Base-by-base conservation (phyloP, 92 coral and sea anemone genomes). In the Virgularia gustaviana region DNA sequence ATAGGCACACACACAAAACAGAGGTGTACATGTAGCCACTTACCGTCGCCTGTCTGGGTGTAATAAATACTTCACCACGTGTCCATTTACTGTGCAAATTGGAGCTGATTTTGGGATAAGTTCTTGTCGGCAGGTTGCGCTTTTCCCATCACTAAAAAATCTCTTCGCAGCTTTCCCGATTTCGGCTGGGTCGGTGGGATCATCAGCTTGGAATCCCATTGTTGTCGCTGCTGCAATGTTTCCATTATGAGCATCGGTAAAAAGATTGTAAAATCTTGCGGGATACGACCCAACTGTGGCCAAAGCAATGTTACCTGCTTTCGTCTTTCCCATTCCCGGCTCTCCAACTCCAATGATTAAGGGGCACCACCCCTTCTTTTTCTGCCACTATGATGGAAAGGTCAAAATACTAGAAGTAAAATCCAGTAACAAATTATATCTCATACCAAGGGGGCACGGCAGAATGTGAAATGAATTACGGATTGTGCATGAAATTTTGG, bases 121-220 rank as follows among this genome's bases (percentile, higher is more conserved):
- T 11, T 63, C 72, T 2, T 55, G 19, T 12, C 51, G 77, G 73
- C 83, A 65, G 36, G 32, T 64, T 2, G 60, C 78, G 56, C 81
- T 73, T 13, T 60, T 35, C 57, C 88, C 84, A 33, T 56, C 83
- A 0, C 65, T 42, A 38, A 83, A 83, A 58, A 83, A 83, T 1
- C 77, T 39, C 51, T 83, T 83, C 2, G 81, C 88, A 0, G 83
- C 88, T 28, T 83, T 78, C 10, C 83, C 77, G 3, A 83, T 75
- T 49, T 83, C 83, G 19, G 57, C 45, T 31, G 79, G 87, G 42
- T 78, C 75, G 16, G 87, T 68, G 28, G 88, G 88, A 49, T 83
- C 37, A 20, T 58, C 84, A 0, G 73, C 88, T 37, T 78, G 83
- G 42, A 83, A 31, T 20, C 83, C 84, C 60, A 83, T 65, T n/a